A percentile compares a stretch with the other conserved stretches of the same genome.
Evolutionary conservation across 2,113 vertebrate genomes (phyloP).

Genomic region (Lethenteron reissneri): DNA sequence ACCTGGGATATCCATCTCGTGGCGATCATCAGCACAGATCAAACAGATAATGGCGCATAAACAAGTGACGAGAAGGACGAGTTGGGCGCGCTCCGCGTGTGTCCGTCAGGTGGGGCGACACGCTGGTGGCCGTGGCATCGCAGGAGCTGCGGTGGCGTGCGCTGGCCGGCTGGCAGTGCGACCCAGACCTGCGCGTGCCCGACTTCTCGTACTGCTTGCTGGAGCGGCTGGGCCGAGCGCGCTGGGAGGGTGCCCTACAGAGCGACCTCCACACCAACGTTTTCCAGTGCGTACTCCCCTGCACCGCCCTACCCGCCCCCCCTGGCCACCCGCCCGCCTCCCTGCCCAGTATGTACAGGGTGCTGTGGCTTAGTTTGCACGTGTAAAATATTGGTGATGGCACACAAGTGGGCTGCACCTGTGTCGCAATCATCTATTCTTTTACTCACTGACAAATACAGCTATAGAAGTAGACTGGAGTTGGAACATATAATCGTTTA

Average conservation of each 20-base stretch:
- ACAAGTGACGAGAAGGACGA: no score
- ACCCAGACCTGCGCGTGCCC: constrained; percentile 53
- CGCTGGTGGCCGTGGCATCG: constrained; percentile 54
- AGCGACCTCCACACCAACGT: constrained; percentile 46
- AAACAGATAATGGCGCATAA: no score
- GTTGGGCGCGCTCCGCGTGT: neutral
- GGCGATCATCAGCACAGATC: no score
- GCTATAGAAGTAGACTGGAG: neutral
- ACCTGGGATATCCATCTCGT: no score
- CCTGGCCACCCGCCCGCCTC: no score
- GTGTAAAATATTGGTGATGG: no score
- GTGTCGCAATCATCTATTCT: no score
- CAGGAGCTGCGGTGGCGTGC: constrained; percentile 41
- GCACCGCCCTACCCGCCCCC: no score
- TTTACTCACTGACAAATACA: no score
- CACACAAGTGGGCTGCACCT: no score
- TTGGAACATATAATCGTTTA: neutral
- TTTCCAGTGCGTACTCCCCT: constrained; percentile 40
- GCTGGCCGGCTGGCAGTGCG: constrained; percentile 47
- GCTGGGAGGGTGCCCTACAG: constrained; percentile 89
- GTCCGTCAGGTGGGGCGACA: constrained; percentile 46
- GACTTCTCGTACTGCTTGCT: constrained; percentile 75
- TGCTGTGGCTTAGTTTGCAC: no score
- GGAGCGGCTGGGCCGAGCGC: constrained; percentile 58
- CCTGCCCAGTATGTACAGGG: no score